phyloP scores from a whole-genome alignment of 2,113 vertebrate species.

The Epinephelus cyanopodus region DNA sequence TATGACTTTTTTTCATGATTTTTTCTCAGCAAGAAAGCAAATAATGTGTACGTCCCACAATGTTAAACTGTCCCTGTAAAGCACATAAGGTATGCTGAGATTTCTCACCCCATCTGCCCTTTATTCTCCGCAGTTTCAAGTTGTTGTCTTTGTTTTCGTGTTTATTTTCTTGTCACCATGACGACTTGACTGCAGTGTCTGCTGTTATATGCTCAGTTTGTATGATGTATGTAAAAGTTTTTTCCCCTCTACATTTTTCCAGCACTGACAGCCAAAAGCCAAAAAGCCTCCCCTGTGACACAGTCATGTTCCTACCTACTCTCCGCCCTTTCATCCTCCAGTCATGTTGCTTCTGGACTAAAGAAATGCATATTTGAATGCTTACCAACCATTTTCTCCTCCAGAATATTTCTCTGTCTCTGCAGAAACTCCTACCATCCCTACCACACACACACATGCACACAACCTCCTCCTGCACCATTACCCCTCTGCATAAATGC shows the following conservation, averaged over 20 bases:
- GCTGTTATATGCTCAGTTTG: conserved; percentile 14
- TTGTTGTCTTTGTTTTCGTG: conserved; percentile 49
- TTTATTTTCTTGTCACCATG: conserved; percentile 66
- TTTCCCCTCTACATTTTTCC: conserved; percentile 14
- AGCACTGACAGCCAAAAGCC: conserved; percentile 53
- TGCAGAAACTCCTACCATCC: conserved; percentile 54
- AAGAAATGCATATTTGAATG: conserved; percentile 72
- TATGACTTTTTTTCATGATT: no score
- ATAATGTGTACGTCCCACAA: neutral
- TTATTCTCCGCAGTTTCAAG: neutral
- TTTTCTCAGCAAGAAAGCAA: neutral
- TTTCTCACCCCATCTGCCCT: neutral
- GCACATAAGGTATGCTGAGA: neutral
- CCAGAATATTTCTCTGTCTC: conserved; percentile 52
- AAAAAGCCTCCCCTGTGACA: conserved; percentile 53
- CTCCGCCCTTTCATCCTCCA: conserved; percentile 58
- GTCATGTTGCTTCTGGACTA: conserved; percentile 67
- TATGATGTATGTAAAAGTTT: conserved; percentile 34
- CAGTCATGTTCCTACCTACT: conserved; percentile 52
- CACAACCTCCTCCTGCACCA: conserved; percentile 51
- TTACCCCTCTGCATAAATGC: conserved; percentile 66
- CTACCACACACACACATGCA: conserved; percentile 34
- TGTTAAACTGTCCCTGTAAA: neutral
- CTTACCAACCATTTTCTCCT: conserved; percentile 56
- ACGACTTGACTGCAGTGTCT: conserved; percentile 47